These are phyloP conservation scores for Trialeurodes vaporariorum DNA, from an alignment of 1,140 invertebrate genomes.

Conservation along the genomic window DNA sequence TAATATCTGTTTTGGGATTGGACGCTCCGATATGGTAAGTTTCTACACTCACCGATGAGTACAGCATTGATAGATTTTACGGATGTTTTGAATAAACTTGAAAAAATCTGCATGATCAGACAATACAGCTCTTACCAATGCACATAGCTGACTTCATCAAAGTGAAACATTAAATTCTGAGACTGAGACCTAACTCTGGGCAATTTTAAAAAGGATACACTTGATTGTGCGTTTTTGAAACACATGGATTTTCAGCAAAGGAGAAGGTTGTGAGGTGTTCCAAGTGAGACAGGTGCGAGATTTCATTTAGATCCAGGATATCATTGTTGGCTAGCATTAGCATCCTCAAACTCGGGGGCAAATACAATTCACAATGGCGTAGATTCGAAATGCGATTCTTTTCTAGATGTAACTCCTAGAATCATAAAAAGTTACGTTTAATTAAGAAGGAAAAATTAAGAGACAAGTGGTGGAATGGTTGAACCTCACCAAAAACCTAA, in stretches of 20 bases:
- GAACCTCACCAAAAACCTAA: not conserved
- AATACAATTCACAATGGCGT: conserved; percentile 64
- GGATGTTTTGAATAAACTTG: no score
- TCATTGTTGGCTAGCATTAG: conserved; percentile 75
- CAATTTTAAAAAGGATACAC: conserved; percentile 52
- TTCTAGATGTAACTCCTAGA: conserved; percentile 71
- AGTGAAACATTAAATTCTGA: no score
- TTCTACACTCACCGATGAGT: no score
- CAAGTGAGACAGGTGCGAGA: conserved; percentile 65
- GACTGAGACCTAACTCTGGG: no score
- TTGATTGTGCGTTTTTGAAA: conserved; percentile 50
- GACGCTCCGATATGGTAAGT: no score
- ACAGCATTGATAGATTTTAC: no score
- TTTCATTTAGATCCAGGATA: conserved; percentile 75
- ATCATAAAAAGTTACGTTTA: conserved; percentile 24
- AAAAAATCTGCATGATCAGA: not conserved
- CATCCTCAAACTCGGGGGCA: conserved; percentile 59
- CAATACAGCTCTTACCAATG: no score
- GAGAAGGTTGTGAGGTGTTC: conserved; percentile 64
- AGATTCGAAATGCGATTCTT: conserved; percentile 74
- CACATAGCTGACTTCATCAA: no score
- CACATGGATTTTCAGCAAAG: conserved; percentile 75
- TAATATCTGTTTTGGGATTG: no score
- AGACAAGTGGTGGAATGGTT: not conserved
- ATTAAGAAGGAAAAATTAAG: not conserved